A percentile compares a stretch with the other conserved stretches of the same genome.
phyloP scores from a whole-genome alignment of 2,888 invertebrate species.

The Aromia moschata region DNA sequence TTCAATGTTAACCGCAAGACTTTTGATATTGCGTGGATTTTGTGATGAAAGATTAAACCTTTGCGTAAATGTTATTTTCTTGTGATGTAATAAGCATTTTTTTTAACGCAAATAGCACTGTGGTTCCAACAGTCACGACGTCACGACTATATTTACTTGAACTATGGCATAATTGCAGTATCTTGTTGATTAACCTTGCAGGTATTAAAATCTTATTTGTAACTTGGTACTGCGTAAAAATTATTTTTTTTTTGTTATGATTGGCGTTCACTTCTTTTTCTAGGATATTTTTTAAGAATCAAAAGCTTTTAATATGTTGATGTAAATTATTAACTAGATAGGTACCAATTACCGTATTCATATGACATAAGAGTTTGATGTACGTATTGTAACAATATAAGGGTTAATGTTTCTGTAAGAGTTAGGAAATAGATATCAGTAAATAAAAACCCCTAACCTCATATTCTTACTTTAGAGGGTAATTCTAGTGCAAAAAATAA shows the following conservation, averaged over 20 bases:
- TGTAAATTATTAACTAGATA: background rate
- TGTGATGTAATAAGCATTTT: background rate
- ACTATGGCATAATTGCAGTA: conserved; percentile 12
- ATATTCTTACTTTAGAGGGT: no score
- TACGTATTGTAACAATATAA: background rate
- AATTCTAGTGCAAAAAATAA: no score
- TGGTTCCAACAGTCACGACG: background rate
- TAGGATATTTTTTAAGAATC: background rate
- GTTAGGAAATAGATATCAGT: no score
- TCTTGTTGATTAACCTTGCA: conserved; percentile 1
- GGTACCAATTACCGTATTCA: background rate
- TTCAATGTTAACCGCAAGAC: no score
- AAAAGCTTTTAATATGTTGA: background rate
- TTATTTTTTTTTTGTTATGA: background rate
- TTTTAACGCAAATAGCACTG: background rate
- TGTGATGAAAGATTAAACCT: background rate
- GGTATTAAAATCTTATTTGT: background rate
- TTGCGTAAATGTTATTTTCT: conserved; percentile 8
- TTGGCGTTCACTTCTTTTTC: background rate
- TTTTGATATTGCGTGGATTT: no score
- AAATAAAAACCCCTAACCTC: no score
- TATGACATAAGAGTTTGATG: background rate
- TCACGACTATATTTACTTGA: conserved; percentile 17
- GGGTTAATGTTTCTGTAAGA: no score
- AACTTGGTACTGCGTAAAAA: no score